phyloP scores from a whole-genome alignment of 92 coral and sea anemone species.

The Zoanthus sociatus region DNA sequence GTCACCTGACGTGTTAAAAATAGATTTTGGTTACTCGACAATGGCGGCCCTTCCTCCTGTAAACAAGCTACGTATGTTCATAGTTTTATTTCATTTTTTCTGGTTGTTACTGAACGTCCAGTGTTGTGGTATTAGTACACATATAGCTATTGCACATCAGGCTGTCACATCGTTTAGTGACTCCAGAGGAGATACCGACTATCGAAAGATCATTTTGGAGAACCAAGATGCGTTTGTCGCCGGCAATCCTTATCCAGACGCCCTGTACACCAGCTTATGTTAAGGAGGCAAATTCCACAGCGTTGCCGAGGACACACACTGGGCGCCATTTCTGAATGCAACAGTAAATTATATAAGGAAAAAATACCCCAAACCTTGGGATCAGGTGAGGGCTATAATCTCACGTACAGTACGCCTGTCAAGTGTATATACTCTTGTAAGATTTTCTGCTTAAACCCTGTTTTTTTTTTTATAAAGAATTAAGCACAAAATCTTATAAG shows the following conservation, averaged over 20 bases:
- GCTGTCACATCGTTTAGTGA: slow-evolving; percentile 88
- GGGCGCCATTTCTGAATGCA: slow-evolving; percentile 96
- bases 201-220: slow-evolving; percentile 77
- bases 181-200: slow-evolving; percentile 73
- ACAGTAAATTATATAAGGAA: slow-evolving; percentile 87
- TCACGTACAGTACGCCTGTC: neutral
- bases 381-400: slow-evolving; percentile 61
- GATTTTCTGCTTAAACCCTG: too few relatives aligned
- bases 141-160: slow-evolving; percentile 90
- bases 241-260: slow-evolving; percentile 94
- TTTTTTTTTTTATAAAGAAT: too few relatives aligned
- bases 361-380: slow-evolving; percentile 97
- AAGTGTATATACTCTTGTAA: too few relatives aligned
- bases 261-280: slow-evolving; percentile 88
- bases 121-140: slow-evolving; percentile 92
- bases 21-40: neutral
- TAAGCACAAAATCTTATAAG: too few relatives aligned
- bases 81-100: slow-evolving; percentile 1
- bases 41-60: slow-evolving; percentile 15
- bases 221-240: slow-evolving; percentile 93
- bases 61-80: neutral
- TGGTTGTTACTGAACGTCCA: neutral
- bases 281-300: slow-evolving; percentile 82
- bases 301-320: slow-evolving; percentile 93
- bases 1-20: too few relatives aligned